Evolutionary conservation across 1,140 invertebrate species (phyloP).

Genomic region (Drosophila hydei): DNA sequence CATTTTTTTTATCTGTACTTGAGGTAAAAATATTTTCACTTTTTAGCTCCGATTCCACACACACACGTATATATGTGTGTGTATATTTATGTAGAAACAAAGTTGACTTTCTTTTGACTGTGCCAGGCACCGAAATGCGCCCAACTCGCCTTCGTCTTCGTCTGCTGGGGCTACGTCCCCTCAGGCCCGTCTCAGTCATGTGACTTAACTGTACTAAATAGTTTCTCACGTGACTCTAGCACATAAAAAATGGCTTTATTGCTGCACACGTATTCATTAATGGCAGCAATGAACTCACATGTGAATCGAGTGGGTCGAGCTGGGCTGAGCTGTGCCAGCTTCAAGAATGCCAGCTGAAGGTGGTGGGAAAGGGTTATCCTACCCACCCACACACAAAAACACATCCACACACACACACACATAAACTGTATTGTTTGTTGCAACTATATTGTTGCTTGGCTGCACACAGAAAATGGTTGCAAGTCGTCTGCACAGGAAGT

Average conservation of each 20-base stretch:
- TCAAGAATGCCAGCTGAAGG: constrained; percentile 19
- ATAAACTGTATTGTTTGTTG: constrained; percentile 45
- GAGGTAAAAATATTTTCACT: constrained; percentile 68
- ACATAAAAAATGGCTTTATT: constrained; percentile 82
- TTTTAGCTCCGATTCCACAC: constrained; percentile 64
- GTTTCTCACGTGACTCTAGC: constrained; percentile 79
- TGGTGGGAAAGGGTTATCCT: no score
- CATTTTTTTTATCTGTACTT: constrained; percentile 32
- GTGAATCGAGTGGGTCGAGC: constrained; percentile 46
- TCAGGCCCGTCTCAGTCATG: background rate
- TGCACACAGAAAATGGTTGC: constrained; percentile 66
- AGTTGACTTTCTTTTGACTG: constrained; percentile 75
- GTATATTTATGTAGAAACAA: constrained; percentile 67
- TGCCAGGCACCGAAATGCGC: constrained; percentile 77
- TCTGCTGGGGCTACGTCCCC: background rate
- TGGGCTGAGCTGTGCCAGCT: constrained; percentile 25
- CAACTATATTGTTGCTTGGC: constrained; percentile 44
- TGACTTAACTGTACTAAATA: constrained; percentile 76
- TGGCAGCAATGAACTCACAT: constrained; percentile 81
- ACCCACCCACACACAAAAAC: constrained; percentile 1
- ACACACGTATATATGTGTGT: constrained; percentile 5
- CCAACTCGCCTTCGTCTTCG: constrained; percentile 21
- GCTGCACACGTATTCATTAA: constrained; percentile 82
- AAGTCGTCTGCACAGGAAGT: constrained; percentile 81
- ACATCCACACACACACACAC: constrained; percentile 11